A percentile compares a stretch with the other conserved stretches of the same genome.
Conservation (phyloP, 2,888 invertebrate genomes). For the Phortica magna region DNA sequence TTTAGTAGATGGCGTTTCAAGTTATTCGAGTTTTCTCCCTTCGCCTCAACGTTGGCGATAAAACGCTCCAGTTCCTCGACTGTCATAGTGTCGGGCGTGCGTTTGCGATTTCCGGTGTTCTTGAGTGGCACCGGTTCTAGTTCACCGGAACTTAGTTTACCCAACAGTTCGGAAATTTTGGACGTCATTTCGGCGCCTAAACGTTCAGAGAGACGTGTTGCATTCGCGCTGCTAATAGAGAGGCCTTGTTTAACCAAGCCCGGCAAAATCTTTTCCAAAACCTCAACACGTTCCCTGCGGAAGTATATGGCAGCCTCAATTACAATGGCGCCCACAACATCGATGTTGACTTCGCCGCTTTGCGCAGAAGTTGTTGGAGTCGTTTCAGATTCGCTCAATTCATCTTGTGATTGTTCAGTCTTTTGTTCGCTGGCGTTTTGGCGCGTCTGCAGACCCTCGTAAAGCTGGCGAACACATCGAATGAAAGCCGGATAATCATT, state of each 20-base stretch:
- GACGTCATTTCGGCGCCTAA: constrained; percentile 84
- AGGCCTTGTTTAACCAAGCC: constrained; percentile 83
- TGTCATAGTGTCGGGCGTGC: constrained; percentile 69
- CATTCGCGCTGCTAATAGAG: constrained; percentile 81
- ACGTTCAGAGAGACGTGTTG: constrained; percentile 82
- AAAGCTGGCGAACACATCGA: constrained; percentile 80
- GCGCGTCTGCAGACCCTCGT: constrained; percentile 77
- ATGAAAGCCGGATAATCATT: constrained; percentile 83
- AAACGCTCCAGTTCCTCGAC: constrained; percentile 81
- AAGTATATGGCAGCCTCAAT: constrained; percentile 79
- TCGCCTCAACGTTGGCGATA: constrained; percentile 80
- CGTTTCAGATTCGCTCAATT: constrained; percentile 62
- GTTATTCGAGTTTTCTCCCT: constrained; percentile 81
- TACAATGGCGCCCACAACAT: constrained; percentile 81
- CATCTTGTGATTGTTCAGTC: constrained; percentile 34
- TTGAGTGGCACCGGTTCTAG: constrained; percentile 79
- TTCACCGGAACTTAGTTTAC: constrained; percentile 83
- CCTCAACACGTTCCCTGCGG: constrained; percentile 76
- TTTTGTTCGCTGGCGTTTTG: constrained; percentile 10
- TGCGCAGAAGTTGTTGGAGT: constrained; percentile 52
- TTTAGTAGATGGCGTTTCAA: constrained; percentile 82
- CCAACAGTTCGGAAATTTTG: constrained; percentile 81
- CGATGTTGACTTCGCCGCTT: constrained; percentile 54
- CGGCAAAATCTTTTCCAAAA: constrained; percentile 79
- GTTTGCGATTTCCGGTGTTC: constrained; percentile 71